Conservation (phyloP, 2,113 vertebrate genomes). For the Xiphorhynchus elegans region DNA sequence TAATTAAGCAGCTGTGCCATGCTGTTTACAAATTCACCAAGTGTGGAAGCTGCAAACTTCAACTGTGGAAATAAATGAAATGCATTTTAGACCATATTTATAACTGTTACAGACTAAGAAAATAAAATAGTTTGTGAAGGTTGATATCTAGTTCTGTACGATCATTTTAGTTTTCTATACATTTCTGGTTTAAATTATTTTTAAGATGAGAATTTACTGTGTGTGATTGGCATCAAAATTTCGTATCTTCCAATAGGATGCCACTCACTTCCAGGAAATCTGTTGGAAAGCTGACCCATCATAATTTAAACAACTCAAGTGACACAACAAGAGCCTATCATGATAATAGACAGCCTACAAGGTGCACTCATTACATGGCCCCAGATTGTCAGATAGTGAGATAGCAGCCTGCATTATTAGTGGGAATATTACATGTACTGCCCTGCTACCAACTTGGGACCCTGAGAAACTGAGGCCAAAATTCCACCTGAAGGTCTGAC, state of each 20-base stretch:
- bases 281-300: background rate
- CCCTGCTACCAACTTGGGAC: background rate
- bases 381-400: background rate
- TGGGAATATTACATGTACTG: background rate
- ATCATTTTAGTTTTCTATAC: background rate
- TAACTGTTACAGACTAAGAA: background rate
- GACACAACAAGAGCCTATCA: background rate
- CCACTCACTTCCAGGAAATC: background rate
- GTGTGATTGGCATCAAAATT: background rate
- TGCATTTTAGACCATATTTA: background rate
- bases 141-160: background rate
- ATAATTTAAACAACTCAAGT: background rate
- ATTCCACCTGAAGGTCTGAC: background rate
- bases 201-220: background rate
- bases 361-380: rapidly evolving
- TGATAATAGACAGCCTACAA: background rate
- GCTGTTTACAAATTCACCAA: background rate
- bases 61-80: background rate
- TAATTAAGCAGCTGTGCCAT: background rate
- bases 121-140: background rate
- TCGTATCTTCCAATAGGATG: background rate
- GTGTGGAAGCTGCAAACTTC: background rate
- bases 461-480: background rate
- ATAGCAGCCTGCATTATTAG: background rate
- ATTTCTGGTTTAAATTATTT: background rate